Evolutionary conservation across 2,113 vertebrate genomes (phyloP), one percentile per base, ranked within the genome.

Genomic region (Phylloscopus trochiloides): DNA sequence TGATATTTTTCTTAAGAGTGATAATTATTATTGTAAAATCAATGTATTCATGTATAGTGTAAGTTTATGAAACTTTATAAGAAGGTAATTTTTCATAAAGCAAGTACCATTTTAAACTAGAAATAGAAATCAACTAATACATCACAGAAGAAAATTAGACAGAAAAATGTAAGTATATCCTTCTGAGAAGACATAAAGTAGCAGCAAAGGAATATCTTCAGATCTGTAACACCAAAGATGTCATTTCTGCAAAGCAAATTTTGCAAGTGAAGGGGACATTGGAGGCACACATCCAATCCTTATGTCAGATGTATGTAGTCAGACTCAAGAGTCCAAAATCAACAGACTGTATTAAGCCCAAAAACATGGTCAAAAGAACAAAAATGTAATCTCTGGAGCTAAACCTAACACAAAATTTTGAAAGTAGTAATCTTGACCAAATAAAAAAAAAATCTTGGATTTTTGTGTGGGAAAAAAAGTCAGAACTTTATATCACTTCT

Each of bases 201-300:
- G 19, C 65, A 93, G 10, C 29, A 72, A 82, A 61, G 29, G 36
- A 55, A n/a, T 95, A 55, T 26, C 6, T 83, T 59, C 45, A 81
- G 17, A 72, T 61, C 59, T 82, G 14, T 82, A 88, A 92, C 66
- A 77, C 9, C 32, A 92, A 83, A 96, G 4, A 21, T 66, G 52
- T 88, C 31, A 90, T 81, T 96, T 96, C 63, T 79, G 71, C 43
- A 88, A 36, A 61, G 31, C 36, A 67, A 92, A 57, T 80, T 95
- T 93, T 96, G 58, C 86, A 58, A 92, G 59, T 29, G 58, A 96
- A 96, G 54, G 43, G 25, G 40, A 75, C 12, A 93, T 93, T 76
- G 57, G 95, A 91, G 62, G 48, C 2, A 7, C 3, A 68, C 13
- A 74, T 63, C 22, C 13, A 80, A 20, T 18, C 31, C 15, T 15